Base-by-base conservation (phyloP, 2,797 vertebrate genomes). In the Acestrorhynchus altus region DNA sequence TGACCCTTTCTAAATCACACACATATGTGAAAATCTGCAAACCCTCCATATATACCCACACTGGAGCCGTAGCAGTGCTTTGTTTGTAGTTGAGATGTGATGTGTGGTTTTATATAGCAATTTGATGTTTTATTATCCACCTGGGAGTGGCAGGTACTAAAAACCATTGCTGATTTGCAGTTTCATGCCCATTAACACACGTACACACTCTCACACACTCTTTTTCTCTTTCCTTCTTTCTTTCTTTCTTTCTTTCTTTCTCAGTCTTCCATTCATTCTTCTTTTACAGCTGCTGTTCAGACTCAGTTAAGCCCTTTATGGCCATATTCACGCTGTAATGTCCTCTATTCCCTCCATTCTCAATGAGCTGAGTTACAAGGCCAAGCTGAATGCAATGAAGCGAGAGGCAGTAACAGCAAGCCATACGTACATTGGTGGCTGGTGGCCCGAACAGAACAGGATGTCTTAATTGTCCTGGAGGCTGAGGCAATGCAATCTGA, bases 231-330 rank as follows among this genome's bases (percentile, higher is more conserved):
- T 31, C 12, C 28, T 4, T 57, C 35, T 39, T 8, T 40, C 28
- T 39, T 13, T 26, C 63, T 7, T 15, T 8, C 61, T 31, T 20
- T 24, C 51, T 51, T 39, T 59, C 60, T 63, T 39, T 52, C 47
- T 74, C 28, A 1, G 8, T 66, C 20, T 64, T 54, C 56, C 40
- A 44, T 56, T 54, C 60, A 9, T 12, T 64, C 20, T 63, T 24
- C 28, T 71, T 69, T 78, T 54, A 63, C 51, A 59, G 51, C 60
- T 65, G 61, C 73, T 42, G 57, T 79, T 79, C 20, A 40, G 47
- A 18, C 49, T 49, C 39, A 54, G 78, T 66, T 78, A 75, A 67
- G 72, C 78, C 70, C 46, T 82, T 77, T 80, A 81, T 60, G 61
- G 65, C 46, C 67, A 49, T 70, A 52, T 51, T 70, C 35, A 40